Conservation (phyloP, 2,113 vertebrate genomes). For the Odobenus rosmarus region DNA sequence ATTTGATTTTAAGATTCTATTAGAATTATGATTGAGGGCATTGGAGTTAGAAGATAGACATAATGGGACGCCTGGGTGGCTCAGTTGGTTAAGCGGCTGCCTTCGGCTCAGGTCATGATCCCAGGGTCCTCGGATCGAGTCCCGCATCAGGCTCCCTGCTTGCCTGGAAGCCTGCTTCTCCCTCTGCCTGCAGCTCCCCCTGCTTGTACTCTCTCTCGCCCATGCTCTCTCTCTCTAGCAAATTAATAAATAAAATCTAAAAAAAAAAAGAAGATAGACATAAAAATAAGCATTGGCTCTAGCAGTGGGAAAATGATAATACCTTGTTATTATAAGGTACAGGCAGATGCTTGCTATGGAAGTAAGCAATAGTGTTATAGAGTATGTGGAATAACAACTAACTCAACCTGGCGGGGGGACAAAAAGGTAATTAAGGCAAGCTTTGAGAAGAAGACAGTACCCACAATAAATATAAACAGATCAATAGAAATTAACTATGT, state of each 20-base stretch:
- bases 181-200: too few species aligned
- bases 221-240: too few species aligned
- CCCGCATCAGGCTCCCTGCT: too few species aligned
- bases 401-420: neutral
- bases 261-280: neutral
- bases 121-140: too few species aligned
- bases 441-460: neutral
- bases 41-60: neutral
- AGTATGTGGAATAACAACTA: neutral
- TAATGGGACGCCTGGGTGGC: neutral
- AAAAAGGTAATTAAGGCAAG: neutral
- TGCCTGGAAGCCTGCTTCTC: too few species aligned
- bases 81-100: too few species aligned
- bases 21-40: neutral
- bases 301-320: neutral
- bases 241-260: too few species aligned
- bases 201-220: too few species aligned
- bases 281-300: neutral
- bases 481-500: neutral
- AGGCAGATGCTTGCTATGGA: neutral
- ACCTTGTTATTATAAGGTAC: neutral
- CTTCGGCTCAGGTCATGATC: too few species aligned
- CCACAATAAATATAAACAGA: neutral
- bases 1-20: neutral
- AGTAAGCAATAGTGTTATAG: neutral